Evolutionary conservation across 2,888 invertebrate genomes (phyloP), one percentile per base, ranked within the genome.

Genomic region (Charanyca ferruginea): DNA sequence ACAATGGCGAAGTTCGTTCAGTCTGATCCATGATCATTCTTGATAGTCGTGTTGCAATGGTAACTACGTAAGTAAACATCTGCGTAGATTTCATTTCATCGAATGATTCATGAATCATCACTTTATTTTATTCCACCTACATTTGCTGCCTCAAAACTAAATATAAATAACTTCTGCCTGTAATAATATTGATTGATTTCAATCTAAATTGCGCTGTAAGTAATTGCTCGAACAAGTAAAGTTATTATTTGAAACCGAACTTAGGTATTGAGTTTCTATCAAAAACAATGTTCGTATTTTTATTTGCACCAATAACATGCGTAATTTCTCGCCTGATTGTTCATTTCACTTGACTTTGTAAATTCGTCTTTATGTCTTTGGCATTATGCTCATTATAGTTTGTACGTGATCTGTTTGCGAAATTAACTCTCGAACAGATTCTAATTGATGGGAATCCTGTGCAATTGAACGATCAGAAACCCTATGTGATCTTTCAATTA

Each of bases 141-240:
- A 62, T 9, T 41, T n/a, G 35, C 18, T 35, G 51, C 41, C n/a
- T 53, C 22, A 59, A 67, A 74, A 54, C 32, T 41, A 18, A 59
- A 38, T 41, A 45, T 11, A 44, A 49, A 52, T 18, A 45, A 18
- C 9, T 57, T 38, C 32, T n/a, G 0, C 13, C 6, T 1, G 23
- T n/a, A 70, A 62, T 61, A 53, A 45, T 9, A 69, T 44, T 6
- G 32, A 75, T 67, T 57, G 76, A 44, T 72, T 52, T 41, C 52
- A 18, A 75, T 75, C 60, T 72, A 55, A 72, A 75, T 76, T 55
- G 35, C 45, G 55, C 49, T 51, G 59, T 59, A 74, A 74, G 59
- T 59, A 74, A 74, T 49, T 53, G 41, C 25, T 66, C 13, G 28
- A 23, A 44, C 38, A 41, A 45, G n/a, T 22, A 18, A 28, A 44